Evolutionary conservation across 2,113 vertebrate species (phyloP), one percentile per base, ranked within the genome.

Genomic region (Cyprinodon brontotheroides): DNA sequence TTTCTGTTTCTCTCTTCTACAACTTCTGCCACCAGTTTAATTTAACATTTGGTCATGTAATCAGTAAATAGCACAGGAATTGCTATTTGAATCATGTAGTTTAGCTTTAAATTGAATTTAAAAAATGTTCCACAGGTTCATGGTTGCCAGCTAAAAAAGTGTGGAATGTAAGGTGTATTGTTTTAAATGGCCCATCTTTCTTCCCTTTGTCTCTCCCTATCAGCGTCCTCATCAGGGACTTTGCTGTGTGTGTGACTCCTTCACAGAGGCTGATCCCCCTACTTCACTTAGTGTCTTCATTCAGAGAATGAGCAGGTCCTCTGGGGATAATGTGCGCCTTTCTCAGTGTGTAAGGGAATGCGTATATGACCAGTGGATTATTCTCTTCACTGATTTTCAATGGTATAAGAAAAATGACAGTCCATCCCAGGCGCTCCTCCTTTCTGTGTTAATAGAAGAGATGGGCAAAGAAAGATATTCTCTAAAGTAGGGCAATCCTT

Each of bases 331-430:
- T 83, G 73, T 80, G 69, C 1, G 70, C 75, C 74, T 81, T 80
- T 78, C 66, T 67, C 41, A 78, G 66, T 74, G 70, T 65, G 29
- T 77, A 57, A 57, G 7, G 50, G 72, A 73, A 66, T 66, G 68
- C 74, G 59, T 36, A 15, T 22, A 64, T 68, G 65, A 70, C 8
- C 4, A 17, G 36, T 63, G 69, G 76, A 87, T 93, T 90, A 87
- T 85, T 88, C 85, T 83, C 78, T 78, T 76, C 79, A 72, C 39
- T 87, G 80, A 87, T 72, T 92, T 87, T 91, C 76, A 82, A 87
- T 88, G 83, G 75, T 39, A 63, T 70, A 47, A 68, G 48, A 22
- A 84, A 79, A 76, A 80, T 7, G 64, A 53, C 64, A 1, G 63
- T 77, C 63, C 64, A 67, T 64, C 65, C 36, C 65, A 68, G 11